A percentile compares a stretch with the other conserved stretches of the same genome.
These are phyloP conservation scores for Macaca nemestrina DNA, from an alignment of 2,113 vertebrate species.

Conservation along the genomic window DNA sequence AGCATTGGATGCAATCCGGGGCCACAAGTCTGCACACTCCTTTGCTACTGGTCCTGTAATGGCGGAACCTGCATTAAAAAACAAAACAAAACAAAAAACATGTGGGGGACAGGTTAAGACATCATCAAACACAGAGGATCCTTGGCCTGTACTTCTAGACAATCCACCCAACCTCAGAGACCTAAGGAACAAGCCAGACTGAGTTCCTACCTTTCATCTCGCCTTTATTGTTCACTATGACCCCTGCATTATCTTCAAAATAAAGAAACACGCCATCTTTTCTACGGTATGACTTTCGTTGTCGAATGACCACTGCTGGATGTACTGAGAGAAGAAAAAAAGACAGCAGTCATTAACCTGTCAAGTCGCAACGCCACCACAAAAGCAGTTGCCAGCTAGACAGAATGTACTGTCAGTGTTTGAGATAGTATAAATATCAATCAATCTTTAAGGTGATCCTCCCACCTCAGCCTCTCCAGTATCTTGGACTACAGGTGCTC, in stretches of 20 bases:
- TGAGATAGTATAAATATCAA: not conserved
- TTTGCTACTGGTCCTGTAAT: conserved; percentile 99
- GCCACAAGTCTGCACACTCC: conserved; percentile 98
- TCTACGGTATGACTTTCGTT: conserved; percentile 97
- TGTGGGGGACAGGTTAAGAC: not conserved
- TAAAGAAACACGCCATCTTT: conserved; percentile 98
- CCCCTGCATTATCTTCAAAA: conserved; percentile 98
- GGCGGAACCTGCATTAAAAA: conserved; percentile 90
- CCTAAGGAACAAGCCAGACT: rapidly evolving
- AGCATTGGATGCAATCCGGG: conserved; percentile 98
- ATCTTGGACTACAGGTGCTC: no score
- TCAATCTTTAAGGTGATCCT: not conserved
- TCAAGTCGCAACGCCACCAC: not conserved
- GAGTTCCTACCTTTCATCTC: conserved; percentile 96
- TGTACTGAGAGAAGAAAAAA: conserved; percentile 86
- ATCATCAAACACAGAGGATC: not conserved
- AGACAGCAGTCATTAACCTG: not conserved
- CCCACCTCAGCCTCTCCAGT: no score
- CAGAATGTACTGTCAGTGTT: not conserved
- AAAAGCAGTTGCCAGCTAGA: not conserved
- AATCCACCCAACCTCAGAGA: not conserved
- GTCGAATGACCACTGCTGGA: conserved; percentile 98
- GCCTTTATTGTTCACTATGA: conserved; percentile 99
- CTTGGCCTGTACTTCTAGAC: no score
- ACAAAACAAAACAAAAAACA: not conserved